Base-by-base conservation (phyloP, 2,113 vertebrate genomes). In the Centropus bengalensis region DNA sequence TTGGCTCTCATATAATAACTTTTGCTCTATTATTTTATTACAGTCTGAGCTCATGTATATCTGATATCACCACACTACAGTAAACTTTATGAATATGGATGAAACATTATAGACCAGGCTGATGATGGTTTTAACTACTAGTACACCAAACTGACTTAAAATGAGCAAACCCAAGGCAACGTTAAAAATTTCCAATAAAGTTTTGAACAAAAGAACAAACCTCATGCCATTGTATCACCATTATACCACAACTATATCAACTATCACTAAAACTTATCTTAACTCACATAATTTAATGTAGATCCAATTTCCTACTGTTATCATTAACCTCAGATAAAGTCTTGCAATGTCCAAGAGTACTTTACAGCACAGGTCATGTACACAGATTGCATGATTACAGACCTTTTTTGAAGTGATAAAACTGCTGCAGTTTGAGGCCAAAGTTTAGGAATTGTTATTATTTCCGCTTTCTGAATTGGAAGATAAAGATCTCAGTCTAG, bases 381-480 rank as follows among this genome's bases (percentile, higher is more conserved):
- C 24, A 51, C 19, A 56, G 16, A 23, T 40, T 33, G 40, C 26
- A 78, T 36, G 91, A 95, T n/a, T 33, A 33, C 28, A 68, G 23
- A 54, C 82, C n/a, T 86, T 44, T 12, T 21, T 32, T 54, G 26
- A 77, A 88, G 21, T 4, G 8, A 52, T 32, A 30, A 28, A 84
- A 94, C 28, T 64, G 26, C 44, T 66, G 63, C 10, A 42, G 20
- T 76, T 68, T 69, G 38, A 94, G 44, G 26, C 69, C 32, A 36
- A 92, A 86, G 55, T 73, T 52, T 44, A 71, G 56, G 91, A 75
- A 83, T 33, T 11, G 68, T 71, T 71, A 81, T 45, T 89, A 77
- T 71, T 91, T 91, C 51, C 78, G 56, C 42, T 89, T 80, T 88
- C 71, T 91, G 54, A 93, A 83, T 17, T 81, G 59, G 63, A 90